Percentiles rank a stretch among this genome's conserved stretches.
phyloP scores from a whole-genome alignment of 2,113 vertebrate genomes.

The Cochlearius cochlearius region DNA sequence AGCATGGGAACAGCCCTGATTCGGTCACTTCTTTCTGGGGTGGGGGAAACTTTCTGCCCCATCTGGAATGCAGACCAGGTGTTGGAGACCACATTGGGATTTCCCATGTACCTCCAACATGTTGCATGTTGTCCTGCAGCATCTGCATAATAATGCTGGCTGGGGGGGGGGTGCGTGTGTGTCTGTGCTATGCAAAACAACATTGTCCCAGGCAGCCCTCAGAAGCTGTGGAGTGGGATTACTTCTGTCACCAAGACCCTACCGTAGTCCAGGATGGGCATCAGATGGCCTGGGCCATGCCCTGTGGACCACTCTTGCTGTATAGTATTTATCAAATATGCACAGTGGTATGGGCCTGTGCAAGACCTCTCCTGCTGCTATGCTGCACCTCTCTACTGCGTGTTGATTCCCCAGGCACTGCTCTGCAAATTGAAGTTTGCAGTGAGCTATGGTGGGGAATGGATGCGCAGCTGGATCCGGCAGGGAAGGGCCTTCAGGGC shows the following conservation, averaged over 20 bases:
- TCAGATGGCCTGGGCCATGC: neutral
- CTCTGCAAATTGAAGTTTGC: neutral
- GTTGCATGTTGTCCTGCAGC: neutral
- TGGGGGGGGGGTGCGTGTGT: accelerated
- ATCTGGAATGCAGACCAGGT: neutral
- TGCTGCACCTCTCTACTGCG: neutral
- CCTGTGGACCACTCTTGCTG: neutral
- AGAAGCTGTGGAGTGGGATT: neutral
- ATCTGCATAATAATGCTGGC: neutral
- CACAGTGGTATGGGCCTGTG: neutral
- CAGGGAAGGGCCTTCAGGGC: neutral
- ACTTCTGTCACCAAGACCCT: neutral
- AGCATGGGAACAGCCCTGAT: neutral
- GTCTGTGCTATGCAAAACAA: neutral
- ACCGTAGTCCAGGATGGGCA: neutral
- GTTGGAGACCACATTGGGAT: neutral
- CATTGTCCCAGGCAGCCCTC: neutral
- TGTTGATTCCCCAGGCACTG: neutral
- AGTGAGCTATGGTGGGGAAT: neutral
- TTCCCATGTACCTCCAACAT: neutral
- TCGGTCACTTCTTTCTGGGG: neutral
- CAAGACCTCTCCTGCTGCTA: neutral
- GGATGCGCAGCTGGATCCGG: neutral
- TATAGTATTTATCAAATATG: neutral
- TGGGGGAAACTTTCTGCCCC: neutral